Evolutionary conservation across 2,797 vertebrate species (phyloP).

Genomic region (Xiphorhynchus erythropygius): DNA sequence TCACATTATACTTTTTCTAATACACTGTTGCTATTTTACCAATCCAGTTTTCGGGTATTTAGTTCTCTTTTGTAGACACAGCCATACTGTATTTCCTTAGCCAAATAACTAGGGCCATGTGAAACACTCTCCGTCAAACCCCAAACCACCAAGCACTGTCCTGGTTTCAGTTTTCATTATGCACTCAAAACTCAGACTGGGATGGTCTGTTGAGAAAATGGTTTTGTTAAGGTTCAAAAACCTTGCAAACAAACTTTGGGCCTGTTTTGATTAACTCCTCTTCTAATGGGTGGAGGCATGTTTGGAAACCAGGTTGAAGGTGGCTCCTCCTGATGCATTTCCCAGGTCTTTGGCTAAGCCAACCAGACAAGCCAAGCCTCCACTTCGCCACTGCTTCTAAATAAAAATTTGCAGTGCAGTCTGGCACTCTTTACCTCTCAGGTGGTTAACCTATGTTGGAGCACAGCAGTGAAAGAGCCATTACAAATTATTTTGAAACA

Average conservation of each 20-base stretch:
- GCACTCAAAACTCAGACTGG: conserved; percentile 50
- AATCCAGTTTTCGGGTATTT: conserved; percentile 29
- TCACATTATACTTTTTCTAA: not conserved
- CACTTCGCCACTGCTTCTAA: not conserved
- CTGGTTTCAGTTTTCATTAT: conserved; percentile 55
- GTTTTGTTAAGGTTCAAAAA: conserved; percentile 29
- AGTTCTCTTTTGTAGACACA: conserved; percentile 16
- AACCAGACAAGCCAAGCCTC: not conserved
- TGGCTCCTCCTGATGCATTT: not conserved
- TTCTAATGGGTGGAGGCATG: not conserved
- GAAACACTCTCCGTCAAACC: conserved; percentile 55
- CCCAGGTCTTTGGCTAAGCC: not conserved
- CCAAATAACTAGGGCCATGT: conserved; percentile 44
- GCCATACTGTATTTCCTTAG: conserved; percentile 21
- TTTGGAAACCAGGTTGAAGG: conserved; percentile 11
- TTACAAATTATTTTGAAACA: conserved; percentile 19
- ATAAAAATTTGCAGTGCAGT: not conserved
- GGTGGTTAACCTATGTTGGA: not conserved
- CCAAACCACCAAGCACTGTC: conserved; percentile 49
- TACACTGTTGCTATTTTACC: not conserved
- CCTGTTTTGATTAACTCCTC: not conserved
- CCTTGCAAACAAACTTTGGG: conserved; percentile 22
- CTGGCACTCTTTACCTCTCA: not conserved
- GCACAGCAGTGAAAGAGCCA: not conserved
- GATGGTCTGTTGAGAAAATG: conserved; percentile 23